Evolutionary conservation across 2,888 invertebrate species (phyloP).

Genomic region (Chloroclystis v-ata): DNA sequence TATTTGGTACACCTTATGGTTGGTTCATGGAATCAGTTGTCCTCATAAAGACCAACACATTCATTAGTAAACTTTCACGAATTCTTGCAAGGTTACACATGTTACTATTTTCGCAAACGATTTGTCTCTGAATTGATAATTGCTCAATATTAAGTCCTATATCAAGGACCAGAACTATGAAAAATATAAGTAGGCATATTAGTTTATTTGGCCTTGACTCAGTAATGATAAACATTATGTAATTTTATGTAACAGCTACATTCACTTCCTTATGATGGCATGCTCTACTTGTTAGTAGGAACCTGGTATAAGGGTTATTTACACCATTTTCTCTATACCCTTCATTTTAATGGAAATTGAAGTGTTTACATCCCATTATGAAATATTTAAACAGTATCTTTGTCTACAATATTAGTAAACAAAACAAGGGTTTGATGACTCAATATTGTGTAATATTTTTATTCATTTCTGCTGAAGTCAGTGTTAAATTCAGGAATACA

Average conservation of each 20-base stretch:
- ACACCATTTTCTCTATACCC: background rate
- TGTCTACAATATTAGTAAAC: background rate
- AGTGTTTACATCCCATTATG: no score
- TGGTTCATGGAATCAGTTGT: background rate
- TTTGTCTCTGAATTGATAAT: no score
- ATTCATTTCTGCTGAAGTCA: background rate
- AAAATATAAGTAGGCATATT: no score
- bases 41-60: background rate
- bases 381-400: background rate
- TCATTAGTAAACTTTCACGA: slow-evolving; percentile 35
- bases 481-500: background rate
- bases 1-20: slow-evolving; percentile 43
- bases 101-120: no score
- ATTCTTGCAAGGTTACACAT: slow-evolving; percentile 28
- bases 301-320: background rate
- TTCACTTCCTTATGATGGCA: slow-evolving; percentile 20
- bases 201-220: slow-evolving; percentile 26
- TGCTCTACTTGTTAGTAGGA: background rate
- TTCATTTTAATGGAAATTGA: no score
- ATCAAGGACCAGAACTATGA: no score
- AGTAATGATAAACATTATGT: slow-evolving; percentile 26
- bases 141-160: no score
- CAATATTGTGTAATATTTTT: slow-evolving; percentile 3
- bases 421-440: background rate
- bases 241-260: slow-evolving; percentile 30